A percentile compares a stretch with the other conserved stretches of the same genome.
Conservation (phyloP, 2,113 vertebrate species). For the Callithrix jacchus region DNA sequence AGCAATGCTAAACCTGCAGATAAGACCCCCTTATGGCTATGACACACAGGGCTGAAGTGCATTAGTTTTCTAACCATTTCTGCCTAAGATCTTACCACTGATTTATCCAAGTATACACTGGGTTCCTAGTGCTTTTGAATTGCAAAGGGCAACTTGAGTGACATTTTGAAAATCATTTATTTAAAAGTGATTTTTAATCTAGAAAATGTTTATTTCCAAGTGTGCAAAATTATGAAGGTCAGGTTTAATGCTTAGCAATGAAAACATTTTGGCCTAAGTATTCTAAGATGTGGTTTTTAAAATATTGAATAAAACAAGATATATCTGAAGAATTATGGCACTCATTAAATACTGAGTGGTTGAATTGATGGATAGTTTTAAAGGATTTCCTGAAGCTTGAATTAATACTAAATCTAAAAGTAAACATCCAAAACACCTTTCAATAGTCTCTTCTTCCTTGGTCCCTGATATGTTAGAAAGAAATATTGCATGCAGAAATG, state of each 20-base stretch:
- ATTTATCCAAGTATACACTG: not conserved
- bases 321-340: not conserved
- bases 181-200: constrained; percentile 3
- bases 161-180: not conserved
- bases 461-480: not conserved
- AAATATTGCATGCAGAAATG: not conserved
- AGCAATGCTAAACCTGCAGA: not conserved
- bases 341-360: not conserved
- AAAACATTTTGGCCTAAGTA: not conserved
- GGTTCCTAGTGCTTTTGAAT: not conserved
- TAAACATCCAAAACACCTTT: not conserved
- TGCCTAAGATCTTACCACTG: not conserved
- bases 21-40: not conserved
- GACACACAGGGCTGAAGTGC: not conserved
- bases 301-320: not conserved
- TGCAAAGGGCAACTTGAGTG: not conserved
- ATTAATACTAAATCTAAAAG: not conserved
- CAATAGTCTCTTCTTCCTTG: not conserved
- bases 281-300: not conserved
- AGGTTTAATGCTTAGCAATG: constrained; percentile 13
- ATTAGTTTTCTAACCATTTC: not conserved
- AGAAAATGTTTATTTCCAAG: not conserved
- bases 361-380: not conserved
- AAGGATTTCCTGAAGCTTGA: not conserved
- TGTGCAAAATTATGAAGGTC: not conserved